Base-by-base conservation (phyloP, 2,113 vertebrate genomes). In the Rallus limicola region DNA sequence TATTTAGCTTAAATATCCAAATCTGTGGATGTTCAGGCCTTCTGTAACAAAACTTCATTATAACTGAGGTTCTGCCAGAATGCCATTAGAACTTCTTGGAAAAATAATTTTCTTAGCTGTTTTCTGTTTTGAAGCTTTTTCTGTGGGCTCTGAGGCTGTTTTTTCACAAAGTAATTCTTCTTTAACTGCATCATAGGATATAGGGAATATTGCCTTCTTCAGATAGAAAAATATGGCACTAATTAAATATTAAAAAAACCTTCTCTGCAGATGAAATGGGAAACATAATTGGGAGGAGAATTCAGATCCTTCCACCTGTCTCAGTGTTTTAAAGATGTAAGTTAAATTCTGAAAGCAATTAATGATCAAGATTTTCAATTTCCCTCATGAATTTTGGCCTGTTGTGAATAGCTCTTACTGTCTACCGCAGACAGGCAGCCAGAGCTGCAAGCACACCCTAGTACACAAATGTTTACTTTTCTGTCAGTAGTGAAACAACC, bases 391-490 rank as follows among this genome's bases (percentile, higher is more conserved):
- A 17, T 86, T 90, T 64, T 93, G 77, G 56, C 58, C 65, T 62
- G 72, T 56, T 92, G 5, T 86, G 86, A 94, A 82, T 92, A 88
- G 48, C 31, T 92, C 71, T 91, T 86, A 68, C 69, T 91, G 80
- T 77, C 44, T 86, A 1, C 88, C 86, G 88, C 86, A 68, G 72
- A 31, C 72, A 58, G 67, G 82, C 93, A 92, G 93, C 88, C 86
- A 72, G 85, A 90, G 80, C 80, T 86, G 80, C 60, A 84, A 90
- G 74, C 86, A 74, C 69, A 56, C 34, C 69, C 95, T 50, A 11
- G 24, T 84, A 94, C 92, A 95, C 90, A 93, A 82, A 93, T 96
- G 96, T 96, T 96, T 96, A 94, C 88, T 96, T 92, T 95, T 33
- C 82, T 95, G 92, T 96, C 90, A 86, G 82, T 52, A 88, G 91